Base-by-base conservation (phyloP, 2,113 vertebrate species). In the Orthonyx spaldingii region DNA sequence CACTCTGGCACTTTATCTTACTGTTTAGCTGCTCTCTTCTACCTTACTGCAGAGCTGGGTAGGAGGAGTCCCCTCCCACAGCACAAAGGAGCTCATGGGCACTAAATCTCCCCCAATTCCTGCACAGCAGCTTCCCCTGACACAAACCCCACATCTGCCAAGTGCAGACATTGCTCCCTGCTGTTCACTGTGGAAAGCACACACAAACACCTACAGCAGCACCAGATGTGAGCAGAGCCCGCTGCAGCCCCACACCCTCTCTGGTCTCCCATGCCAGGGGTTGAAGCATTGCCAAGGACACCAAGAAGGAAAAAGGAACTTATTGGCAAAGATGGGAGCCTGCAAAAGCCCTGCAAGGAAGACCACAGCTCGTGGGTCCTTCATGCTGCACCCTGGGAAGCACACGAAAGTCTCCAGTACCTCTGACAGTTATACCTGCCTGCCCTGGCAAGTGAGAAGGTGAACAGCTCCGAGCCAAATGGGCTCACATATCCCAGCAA, bases 371-470 rank as follows among this genome's bases (percentile, higher is more conserved):
- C 94, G 60, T 53, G 91, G 70, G 66, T 59, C 82, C 87, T 79
- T 39, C 94, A 75, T 87, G 41, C 85, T 87, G 93, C 85, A 84
- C 70, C 66, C 16, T 12, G 42, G 52, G 84, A 92, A 87, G 87
- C 82, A 77, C 90, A 44, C 35, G 91, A 70, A 96, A 85, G 66
- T 65, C 84, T 82, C 94, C 78, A 84, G 80, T 9, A 13, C 50
- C 91, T 81, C 95, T 30, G 94, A 83, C 97, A 97, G 97, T 98
- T 98, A 98, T 76, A 97, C 17, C 23, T 42, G 91, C 89, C 84
- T 57, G 66, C 39, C 68, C 53, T 39, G 23, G 72, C 72, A 65
- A 49, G 47, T 1, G 41, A 89, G 59, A 37, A 56, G 82, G 52
- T 50, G 79, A 87, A 88, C 87, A 87, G 70, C 72, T 79, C 33